Conservation (phyloP, 1,140 invertebrate genomes). For the Portunus trituberculatus region DNA sequence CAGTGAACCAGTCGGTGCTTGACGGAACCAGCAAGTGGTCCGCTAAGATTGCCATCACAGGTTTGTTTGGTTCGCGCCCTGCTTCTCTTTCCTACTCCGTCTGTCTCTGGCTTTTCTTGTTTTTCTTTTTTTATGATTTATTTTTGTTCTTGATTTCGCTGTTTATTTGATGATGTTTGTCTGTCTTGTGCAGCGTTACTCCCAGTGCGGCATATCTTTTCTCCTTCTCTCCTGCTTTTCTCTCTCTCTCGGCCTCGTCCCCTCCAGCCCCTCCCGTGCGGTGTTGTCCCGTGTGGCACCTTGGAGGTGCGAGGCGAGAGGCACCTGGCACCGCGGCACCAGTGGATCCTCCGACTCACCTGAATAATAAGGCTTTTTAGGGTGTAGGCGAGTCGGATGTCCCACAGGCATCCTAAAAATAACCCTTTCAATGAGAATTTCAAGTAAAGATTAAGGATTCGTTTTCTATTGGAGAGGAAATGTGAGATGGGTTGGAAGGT, state of each 20-base stretch:
- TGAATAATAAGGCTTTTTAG: background rate
- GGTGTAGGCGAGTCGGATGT: background rate
- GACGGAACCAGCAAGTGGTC: constrained; percentile 99
- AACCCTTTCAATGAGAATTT: background rate
- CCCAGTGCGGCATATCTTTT: background rate
- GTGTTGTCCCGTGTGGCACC: constrained; percentile 34
- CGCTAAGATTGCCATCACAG: constrained; percentile 99
- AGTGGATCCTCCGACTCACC: background rate
- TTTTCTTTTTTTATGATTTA: constrained; percentile 28
- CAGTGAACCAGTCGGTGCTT: constrained; percentile 98
- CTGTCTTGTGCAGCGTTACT: constrained; percentile 22
- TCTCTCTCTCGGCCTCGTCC: constrained; percentile 14
- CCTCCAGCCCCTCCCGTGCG: constrained; percentile 23
- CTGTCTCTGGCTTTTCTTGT: background rate
- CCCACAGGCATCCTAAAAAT: background rate
- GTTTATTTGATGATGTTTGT: background rate
- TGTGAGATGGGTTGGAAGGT: background rate
- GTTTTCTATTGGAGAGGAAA: background rate
- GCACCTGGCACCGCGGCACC: background rate
- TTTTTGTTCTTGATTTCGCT: background rate
- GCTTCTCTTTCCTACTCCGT: constrained; percentile 36
- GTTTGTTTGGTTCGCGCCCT: constrained; percentile 85
- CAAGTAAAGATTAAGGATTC: background rate
- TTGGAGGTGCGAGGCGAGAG: background rate
- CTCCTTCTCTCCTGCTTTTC: constrained; percentile 2